Evolutionary conservation across 1,140 invertebrate species (phyloP), one percentile per base, ranked within the genome.

Genomic region (Meloidogyne floridensis): DNA sequence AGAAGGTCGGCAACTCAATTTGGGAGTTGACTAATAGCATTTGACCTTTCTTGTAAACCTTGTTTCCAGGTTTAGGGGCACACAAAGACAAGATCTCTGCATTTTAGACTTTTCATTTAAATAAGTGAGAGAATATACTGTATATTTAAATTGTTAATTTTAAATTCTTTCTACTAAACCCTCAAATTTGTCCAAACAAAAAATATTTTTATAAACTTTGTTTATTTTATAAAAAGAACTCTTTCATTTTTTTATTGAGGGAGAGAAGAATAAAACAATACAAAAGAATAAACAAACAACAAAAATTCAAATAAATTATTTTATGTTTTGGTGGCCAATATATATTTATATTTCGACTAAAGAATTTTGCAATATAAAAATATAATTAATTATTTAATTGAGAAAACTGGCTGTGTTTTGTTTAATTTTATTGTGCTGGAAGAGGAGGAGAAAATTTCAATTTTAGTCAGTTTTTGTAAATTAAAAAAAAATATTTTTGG

Each of bases 371-470:
- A 59, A 15, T n/a, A 65, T 65, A n/a, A 65, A n/a, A n/a, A n/a
- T 7, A n/a, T n/a, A 15, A 6, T 65, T 65, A 6, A 6, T 65
- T 65, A 8, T 65, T 65, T n/a, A n/a, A 65, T n/a, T 65, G 7
- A n/a, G 5, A 65, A 65, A 65, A 65, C 59, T 65, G 59, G 59
- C 59, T 65, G 59, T 65, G 3, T n/a, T 65, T 65, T 65, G n/a
- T 65, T 65, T 65, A 65, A 65, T 65, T n/a, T 65, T 65, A 65
- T 65, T 65, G 59, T 65, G 59, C 59, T 65, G 59, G 59, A 65
- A 65, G 59, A 65, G 59, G 59, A 65, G 59, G 15, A 65, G 59
- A 65, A 65, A 65, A 65, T 65, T n/a, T n/a, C 13, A 59, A 59
- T 11, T 54, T 54, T 54, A 13, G 53, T 54, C 53, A 54, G 42